Evolutionary conservation across 1,140 invertebrate species (phyloP), one percentile per base, ranked within the genome.

Genomic region (Drosophila bifasciata): DNA sequence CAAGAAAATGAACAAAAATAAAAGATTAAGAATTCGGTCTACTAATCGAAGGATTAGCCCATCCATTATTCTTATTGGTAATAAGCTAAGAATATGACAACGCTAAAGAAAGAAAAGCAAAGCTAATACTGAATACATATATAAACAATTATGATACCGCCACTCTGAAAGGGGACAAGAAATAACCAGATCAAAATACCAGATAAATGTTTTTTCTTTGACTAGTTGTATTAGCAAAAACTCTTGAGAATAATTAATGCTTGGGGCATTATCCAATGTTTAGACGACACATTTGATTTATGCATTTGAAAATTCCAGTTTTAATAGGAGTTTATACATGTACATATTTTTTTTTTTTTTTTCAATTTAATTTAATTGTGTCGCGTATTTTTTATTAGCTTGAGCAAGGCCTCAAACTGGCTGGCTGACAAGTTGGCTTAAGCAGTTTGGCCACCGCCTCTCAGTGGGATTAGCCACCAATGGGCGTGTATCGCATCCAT

Each of bases 331-430:
- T n/a, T n/a, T n/a, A n/a, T n/a, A n/a, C 46, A 44, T n/a, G 13
- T 11, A 21, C 4, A 3, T 21, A 21, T 70, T 40, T 51, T 32
- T 71, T 21, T 44, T 16, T 50, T 9, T 40, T 39, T 43, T 53
- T 52, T 41, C 15, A 32, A 49, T 45, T 74, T 75, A 66, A 51
- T 66, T 75, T 66, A 75, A 75, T 67, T 75, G 72, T 75, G 72
- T 75, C 72, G 72, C 55, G 68, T 71, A 71, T 71, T 70, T 71
- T 43, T 69, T 70, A 71, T 71, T 52, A 71, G 66, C 23, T 36
- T 36, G 9, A 57, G 32, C 66, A 68, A 68, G 66, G 64, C 52
- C 52, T 68, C 19, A 67, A 16, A 5, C 32, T 46, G 39, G 39
- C 41, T n/a, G 28, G 39, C 41, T n/a, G 28, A 16, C 48, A 25